Evolutionary conservation across 2,888 invertebrate genomes (phyloP), one percentile per base, ranked within the genome.

Genomic region (Ypsolopha sequella): DNA sequence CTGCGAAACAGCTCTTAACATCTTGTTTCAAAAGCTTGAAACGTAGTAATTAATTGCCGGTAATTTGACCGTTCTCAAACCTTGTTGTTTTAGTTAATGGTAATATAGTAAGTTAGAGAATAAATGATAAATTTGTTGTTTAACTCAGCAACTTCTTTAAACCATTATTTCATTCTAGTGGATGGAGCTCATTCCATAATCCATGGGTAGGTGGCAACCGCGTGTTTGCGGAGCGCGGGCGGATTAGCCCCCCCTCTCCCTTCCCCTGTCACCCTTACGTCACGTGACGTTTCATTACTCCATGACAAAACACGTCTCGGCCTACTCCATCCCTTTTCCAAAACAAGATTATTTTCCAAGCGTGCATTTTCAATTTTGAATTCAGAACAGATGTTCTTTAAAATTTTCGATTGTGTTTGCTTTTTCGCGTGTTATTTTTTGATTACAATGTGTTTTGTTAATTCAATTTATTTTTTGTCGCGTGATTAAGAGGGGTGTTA

Each of bases 101-200:
- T n/a, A n/a, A n/a, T n/a, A n/a, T n/a, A n/a, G n/a, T n/a, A n/a
- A n/a, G n/a, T n/a, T n/a, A 24, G 2, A 2, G 4, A 24, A 24
- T 24, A 24, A 24, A 24, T 24, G 24, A 3, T 24, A 24, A 24
- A 24, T n/a, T n/a, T n/a, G 24, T 3, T 24, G 24, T 24, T 24
- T 24, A 24, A 24, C 24, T 24, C 4, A 24, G 4, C n/a, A 11
- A n/a, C 11, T 35, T 49, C n/a, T 36, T 24, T 38, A 9, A 13
- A 43, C 8, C 9, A 47, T 41, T 46, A 44, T 55, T 56, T 52
- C 11, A 34, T 53, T 43, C 7, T 55, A 55, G 50, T 50, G 57
- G 61, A 62, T 65, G 63, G 52, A 36, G 54, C 55, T 36, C 58
- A 62, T 65, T 65, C 61, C 65, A 60, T 71, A 69, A 73, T 70